Evolutionary conservation across 2,888 invertebrate genomes (phyloP).

Genomic region (Ormyrus rosae): DNA sequence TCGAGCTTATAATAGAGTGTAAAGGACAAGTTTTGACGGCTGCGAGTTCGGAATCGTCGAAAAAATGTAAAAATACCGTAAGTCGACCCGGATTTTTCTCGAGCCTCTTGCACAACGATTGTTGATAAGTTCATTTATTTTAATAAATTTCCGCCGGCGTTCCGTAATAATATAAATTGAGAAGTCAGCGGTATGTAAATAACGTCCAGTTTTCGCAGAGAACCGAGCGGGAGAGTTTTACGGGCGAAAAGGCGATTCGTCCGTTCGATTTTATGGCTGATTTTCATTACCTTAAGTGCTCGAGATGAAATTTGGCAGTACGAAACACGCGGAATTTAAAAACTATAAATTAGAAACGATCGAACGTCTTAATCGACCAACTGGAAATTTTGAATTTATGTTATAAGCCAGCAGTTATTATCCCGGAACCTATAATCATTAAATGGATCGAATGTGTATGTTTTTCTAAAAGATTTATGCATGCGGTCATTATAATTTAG

Average conservation of each 20-base stretch:
- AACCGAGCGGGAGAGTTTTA: neutral
- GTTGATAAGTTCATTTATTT: constrained; percentile 4
- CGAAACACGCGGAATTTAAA: constrained; percentile 6
- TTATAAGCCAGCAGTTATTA: too few relatives aligned
- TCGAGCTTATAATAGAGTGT: constrained; percentile 32
- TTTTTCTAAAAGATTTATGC: too few relatives aligned
- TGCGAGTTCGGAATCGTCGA: neutral
- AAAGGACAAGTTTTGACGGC: constrained; percentile 14
- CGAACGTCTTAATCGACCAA: too few relatives aligned
- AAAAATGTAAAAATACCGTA: constrained; percentile 7
- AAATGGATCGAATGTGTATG: too few relatives aligned
- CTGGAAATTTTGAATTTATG: too few relatives aligned
- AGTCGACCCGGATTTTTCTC: constrained; percentile 9
- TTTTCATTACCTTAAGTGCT: constrained; percentile 40
- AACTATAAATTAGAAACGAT: constrained; percentile 16
- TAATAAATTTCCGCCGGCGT: neutral
- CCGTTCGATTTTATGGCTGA: neutral
- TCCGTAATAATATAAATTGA: too few relatives aligned
- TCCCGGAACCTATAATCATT: too few relatives aligned
- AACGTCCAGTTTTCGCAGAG: neutral
- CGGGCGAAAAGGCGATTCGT: neutral
- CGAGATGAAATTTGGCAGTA: neutral
- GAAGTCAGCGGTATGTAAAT: too few relatives aligned
- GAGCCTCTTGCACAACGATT: neutral
- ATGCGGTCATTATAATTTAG: too few relatives aligned